Evolutionary conservation across 2,113 vertebrate species (phyloP).

Genomic region (Nettapus auritus): DNA sequence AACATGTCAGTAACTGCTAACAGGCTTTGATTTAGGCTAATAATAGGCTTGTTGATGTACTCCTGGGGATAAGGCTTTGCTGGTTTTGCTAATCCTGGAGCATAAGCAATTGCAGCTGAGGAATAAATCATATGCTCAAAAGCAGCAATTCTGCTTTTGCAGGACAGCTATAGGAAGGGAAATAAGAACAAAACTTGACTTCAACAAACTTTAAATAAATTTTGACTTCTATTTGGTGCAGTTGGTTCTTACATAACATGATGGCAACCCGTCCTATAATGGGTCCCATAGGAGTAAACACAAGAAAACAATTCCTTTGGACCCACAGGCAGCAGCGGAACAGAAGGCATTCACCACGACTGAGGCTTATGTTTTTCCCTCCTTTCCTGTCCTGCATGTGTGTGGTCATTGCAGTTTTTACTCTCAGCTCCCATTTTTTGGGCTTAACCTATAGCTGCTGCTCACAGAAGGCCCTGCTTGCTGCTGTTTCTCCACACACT

Average conservation of each 20-base stretch:
- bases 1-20: neutral
- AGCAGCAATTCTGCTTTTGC: neutral
- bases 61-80: neutral
- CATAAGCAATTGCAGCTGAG: neutral
- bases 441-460: neutral
- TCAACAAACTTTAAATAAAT: neutral
- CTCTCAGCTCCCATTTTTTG: neutral
- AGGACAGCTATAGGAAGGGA: neutral
- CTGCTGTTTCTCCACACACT: neutral
- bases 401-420: neutral
- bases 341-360: neutral
- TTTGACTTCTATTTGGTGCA: neutral
- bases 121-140: neutral
- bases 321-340: neutral
- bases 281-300: neutral
- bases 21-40: constrained; percentile 10
- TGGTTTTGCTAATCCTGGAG: neutral
- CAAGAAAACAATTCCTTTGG: neutral
- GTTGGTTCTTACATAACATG: neutral
- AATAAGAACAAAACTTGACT: neutral
- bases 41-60: constrained; percentile 4
- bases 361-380: neutral
- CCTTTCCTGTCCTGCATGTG: neutral
- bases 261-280: neutral
- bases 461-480: neutral